Percentiles rank a stretch among this genome's conserved stretches.
These are phyloP conservation scores for Bombus confusus DNA, from an alignment of 1,140 invertebrate genomes.

Conservation along the genomic window DNA sequence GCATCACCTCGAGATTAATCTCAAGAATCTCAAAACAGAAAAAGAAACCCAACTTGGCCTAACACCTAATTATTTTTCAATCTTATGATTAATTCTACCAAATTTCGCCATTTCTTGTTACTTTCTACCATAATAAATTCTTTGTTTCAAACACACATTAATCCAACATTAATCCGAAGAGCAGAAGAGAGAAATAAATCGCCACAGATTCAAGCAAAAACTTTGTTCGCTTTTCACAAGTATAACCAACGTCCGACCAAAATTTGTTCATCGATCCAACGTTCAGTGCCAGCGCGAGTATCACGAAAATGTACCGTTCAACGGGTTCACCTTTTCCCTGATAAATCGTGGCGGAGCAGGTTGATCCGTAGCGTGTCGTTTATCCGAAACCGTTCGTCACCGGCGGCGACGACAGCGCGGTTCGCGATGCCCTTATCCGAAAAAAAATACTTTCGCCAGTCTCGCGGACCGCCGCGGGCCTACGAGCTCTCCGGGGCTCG, in stretches of 20 bases:
- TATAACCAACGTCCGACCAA: not conserved
- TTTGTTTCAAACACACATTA: not conserved
- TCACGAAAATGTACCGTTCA: not conserved
- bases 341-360: not conserved
- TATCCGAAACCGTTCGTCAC: slow-evolving; percentile 40
- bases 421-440: slow-evolving; percentile 62
- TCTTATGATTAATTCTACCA: too few relatives aligned
- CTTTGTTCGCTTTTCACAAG: rapidly evolving
- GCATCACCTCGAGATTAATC: too few relatives aligned
- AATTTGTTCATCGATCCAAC: not conserved
- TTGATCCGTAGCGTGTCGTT: not conserved
- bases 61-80: too few relatives aligned
- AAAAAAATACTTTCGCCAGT: slow-evolving; percentile 67
- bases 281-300: not conserved
- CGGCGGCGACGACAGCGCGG: slow-evolving; percentile 45
- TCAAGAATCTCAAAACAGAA: too few relatives aligned
- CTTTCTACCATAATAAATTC: not conserved
- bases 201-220: not conserved
- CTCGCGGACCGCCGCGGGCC: slow-evolving; percentile 47
- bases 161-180: not conserved
- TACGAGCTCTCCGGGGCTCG: slow-evolving; percentile 27
- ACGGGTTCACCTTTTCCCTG: not conserved
- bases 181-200: not conserved
- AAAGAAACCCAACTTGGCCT: too few relatives aligned
- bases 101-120: too few relatives aligned